phyloP scores from a whole-genome alignment of 1,140 invertebrate species.

The Hermatobates lingyangjiaoensis region DNA sequence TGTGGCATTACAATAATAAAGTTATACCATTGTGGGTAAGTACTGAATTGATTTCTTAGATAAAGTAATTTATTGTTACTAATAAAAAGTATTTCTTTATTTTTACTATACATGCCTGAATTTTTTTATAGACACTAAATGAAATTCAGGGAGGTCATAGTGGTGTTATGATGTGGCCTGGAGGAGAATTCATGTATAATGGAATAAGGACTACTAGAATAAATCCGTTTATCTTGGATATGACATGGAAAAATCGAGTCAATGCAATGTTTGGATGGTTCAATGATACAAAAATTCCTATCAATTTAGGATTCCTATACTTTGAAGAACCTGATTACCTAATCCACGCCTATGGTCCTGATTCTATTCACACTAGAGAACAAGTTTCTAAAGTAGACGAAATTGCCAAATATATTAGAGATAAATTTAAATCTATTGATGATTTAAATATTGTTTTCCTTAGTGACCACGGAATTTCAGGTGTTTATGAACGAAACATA shows the following conservation, averaged over 20 bases:
- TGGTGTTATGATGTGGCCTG: slow-evolving; percentile 43
- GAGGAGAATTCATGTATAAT: slow-evolving; percentile 28
- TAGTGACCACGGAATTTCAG: slow-evolving; percentile 56
- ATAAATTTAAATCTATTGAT: slow-evolving; percentile 27
- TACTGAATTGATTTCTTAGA: no score
- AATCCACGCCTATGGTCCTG: slow-evolving; percentile 31
- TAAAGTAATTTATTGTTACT: no score
- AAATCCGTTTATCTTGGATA: slow-evolving; percentile 28
- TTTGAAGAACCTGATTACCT: slow-evolving; percentile 49
- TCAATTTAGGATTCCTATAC: slow-evolving; percentile 46
- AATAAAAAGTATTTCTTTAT: no score
- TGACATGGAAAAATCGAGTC: slow-evolving; percentile 33
- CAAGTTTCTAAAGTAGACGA: slow-evolving; percentile 33
- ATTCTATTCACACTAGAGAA: slow-evolving; percentile 25
- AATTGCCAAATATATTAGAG: slow-evolving; percentile 34
- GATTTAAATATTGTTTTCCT: slow-evolving; percentile 44
- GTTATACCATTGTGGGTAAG: slow-evolving; percentile 38
- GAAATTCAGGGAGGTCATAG: slow-evolving; percentile 29
- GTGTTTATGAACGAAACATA: slow-evolving; percentile 28
- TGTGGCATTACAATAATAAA: slow-evolving; percentile 30
- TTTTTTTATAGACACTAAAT: slow-evolving; percentile 30
- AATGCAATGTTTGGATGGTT: slow-evolving; percentile 46
- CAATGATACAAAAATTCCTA: slow-evolving; percentile 29
- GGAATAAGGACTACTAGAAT: slow-evolving; percentile 25
- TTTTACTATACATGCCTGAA: no score